Conservation (phyloP, 1,140 invertebrate genomes). For the Sarcophaga peregrina region DNA sequence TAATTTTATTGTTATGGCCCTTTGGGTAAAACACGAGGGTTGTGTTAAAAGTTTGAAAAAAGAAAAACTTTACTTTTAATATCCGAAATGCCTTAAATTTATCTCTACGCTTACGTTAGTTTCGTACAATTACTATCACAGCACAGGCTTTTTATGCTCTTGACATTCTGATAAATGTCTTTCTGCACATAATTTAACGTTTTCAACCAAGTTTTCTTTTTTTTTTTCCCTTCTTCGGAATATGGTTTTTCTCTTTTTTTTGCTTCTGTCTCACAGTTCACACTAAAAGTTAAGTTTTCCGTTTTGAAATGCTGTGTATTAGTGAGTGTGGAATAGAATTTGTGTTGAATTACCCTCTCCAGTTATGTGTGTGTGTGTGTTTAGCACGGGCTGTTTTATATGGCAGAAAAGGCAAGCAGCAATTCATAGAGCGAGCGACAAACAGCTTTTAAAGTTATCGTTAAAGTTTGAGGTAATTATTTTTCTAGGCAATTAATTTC, state of each 20-base stretch:
- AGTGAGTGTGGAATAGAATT: background rate
- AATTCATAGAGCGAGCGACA: background rate
- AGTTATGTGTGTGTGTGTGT: background rate
- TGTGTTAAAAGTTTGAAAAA: background rate
- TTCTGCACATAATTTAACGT: conserved; percentile 44
- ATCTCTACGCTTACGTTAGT: background rate
- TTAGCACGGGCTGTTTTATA: background rate
- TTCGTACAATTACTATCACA: background rate
- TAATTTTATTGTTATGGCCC: conserved; percentile 6
- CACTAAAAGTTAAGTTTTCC: background rate
- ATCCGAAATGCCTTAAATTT: background rate
- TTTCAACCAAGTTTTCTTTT: background rate
- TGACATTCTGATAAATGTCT: conserved; percentile 44
- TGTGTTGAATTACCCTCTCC: background rate
- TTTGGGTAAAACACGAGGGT: background rate
- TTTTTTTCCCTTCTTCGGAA: too few relatives aligned
- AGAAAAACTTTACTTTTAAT: background rate
- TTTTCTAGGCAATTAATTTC: conserved; percentile 46
- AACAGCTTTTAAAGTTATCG: conserved; percentile 32
- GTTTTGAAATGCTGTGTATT: background rate
- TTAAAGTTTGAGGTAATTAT: conserved; percentile 43
- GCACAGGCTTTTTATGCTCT: conserved; percentile 40
- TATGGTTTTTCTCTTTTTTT: too few relatives aligned
- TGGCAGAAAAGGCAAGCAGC: background rate
- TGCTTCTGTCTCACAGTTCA: background rate